A percentile compares a stretch with the other conserved stretches of the same genome.
These are phyloP conservation scores for Nineta flava DNA, from an alignment of 2,888 invertebrate species.

Conservation along the genomic window DNA sequence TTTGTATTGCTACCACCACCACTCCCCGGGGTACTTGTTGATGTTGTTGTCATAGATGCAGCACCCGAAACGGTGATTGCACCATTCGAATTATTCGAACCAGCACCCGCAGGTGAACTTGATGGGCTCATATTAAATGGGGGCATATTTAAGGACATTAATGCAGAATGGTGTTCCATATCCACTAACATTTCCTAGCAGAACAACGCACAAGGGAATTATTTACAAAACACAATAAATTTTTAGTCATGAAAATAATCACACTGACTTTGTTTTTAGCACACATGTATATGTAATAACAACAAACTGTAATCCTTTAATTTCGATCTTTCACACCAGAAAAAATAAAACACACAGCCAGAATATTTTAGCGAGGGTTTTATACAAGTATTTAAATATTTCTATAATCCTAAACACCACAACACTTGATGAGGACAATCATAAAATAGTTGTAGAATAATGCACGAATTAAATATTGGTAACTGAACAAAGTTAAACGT, in stretches of 20 bases:
- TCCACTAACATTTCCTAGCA: constrained; percentile 53
- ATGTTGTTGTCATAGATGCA: constrained; percentile 68
- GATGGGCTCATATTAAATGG: constrained; percentile 68
- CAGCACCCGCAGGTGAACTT: constrained; percentile 37
- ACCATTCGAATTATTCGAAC: constrained; percentile 18
- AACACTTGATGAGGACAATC: too few species aligned
- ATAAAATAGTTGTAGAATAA: too few species aligned
- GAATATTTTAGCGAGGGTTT: too few species aligned
- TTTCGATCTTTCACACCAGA: too few species aligned
- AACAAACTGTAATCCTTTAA: too few species aligned
- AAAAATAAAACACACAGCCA: too few species aligned
- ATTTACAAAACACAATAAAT: constrained; percentile 20
- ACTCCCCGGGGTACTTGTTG: constrained; percentile 40
- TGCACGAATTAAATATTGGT: too few species aligned
- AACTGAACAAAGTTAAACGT: too few species aligned
- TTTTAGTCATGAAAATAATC: not conserved
- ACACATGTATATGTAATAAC: not conserved
- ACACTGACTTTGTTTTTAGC: not conserved
- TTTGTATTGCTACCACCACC: constrained; percentile 13
- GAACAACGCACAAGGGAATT: not conserved
- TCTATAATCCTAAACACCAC: too few species aligned
- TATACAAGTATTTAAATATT: too few species aligned
- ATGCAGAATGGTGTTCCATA: constrained; percentile 74
- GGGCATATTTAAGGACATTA: constrained; percentile 80
- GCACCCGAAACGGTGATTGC: constrained; percentile 31